These are phyloP conservation scores for Prunella himalayana DNA, from an alignment of 2,113 vertebrate genomes.

Conservation along the genomic window DNA sequence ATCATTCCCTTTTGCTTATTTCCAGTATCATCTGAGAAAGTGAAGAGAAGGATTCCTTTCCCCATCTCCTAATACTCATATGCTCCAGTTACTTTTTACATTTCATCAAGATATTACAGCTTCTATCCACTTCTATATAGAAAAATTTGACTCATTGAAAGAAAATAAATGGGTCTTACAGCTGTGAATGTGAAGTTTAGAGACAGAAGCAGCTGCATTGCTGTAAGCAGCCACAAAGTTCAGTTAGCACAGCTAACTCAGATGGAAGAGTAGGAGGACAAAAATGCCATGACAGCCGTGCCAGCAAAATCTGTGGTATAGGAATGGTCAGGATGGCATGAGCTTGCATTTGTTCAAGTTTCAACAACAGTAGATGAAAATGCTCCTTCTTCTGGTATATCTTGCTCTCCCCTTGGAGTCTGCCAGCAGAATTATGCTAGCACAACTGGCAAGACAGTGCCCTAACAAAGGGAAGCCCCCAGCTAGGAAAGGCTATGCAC, in stretches of 20 bases:
- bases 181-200: not conserved
- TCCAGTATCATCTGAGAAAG: accelerated
- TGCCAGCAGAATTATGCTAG: not conserved
- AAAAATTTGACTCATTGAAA: not conserved
- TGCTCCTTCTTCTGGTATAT: not conserved
- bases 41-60: not conserved
- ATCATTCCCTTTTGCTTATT: not conserved
- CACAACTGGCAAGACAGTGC: not conserved
- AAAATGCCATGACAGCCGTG: not conserved
- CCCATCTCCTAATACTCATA: not conserved
- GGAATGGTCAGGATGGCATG: not conserved
- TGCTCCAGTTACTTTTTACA: not conserved
- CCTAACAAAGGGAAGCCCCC: not conserved
- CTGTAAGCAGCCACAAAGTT: not conserved
- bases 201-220: not conserved
- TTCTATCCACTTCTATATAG: not conserved
- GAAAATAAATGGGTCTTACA: not conserved
- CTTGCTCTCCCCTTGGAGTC: not conserved
- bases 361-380: not conserved
- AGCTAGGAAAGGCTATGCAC: not conserved
- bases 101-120: not conserved
- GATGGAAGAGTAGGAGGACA: not conserved
- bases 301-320: not conserved
- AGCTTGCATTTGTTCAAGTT: not conserved
- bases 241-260: not conserved